Conservation (phyloP, 1,140 invertebrate species). For the Lepidotrigona ventralis region DNA sequence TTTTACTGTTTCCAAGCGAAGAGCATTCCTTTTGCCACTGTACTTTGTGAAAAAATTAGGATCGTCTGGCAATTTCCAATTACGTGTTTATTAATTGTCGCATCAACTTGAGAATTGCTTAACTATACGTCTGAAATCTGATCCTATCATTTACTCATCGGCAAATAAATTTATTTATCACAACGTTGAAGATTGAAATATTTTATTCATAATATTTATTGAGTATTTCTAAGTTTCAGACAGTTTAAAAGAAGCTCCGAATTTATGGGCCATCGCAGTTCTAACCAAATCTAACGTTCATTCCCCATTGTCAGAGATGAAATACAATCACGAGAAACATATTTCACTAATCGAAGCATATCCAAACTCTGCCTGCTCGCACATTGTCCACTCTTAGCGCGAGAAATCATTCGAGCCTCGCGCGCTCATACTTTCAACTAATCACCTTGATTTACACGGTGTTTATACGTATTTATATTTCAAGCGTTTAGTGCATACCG, state of each 20-base stretch:
- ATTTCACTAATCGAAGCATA: background rate
- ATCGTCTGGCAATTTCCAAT: background rate
- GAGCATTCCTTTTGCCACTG: too few species aligned
- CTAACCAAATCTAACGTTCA: background rate
- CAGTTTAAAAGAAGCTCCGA: background rate
- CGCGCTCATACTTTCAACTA: conserved; percentile 63
- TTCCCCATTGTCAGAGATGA: background rate
- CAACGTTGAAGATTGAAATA: background rate
- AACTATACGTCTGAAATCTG: too few species aligned
- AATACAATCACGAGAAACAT: background rate
- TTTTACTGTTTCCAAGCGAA: background rate
- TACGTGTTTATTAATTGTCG: background rate
- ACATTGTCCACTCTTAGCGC: background rate
- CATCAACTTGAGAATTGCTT: background rate
- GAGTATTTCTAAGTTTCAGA: background rate
- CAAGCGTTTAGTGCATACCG: conserved; percentile 76
- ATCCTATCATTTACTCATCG: too few species aligned
- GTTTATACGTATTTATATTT: conserved; percentile 79
- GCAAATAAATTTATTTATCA: too few species aligned
- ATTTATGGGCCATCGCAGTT: background rate
- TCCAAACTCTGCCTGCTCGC: background rate
- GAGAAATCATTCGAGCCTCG: conserved; percentile 66
- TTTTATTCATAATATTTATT: background rate
- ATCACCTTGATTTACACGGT: conserved; percentile 78
- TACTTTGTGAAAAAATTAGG: background rate